Percentiles rank a stretch among this genome's conserved stretches.
Conservation (phyloP, 2,797 vertebrate genomes). For the Gallinago solitaria region DNA sequence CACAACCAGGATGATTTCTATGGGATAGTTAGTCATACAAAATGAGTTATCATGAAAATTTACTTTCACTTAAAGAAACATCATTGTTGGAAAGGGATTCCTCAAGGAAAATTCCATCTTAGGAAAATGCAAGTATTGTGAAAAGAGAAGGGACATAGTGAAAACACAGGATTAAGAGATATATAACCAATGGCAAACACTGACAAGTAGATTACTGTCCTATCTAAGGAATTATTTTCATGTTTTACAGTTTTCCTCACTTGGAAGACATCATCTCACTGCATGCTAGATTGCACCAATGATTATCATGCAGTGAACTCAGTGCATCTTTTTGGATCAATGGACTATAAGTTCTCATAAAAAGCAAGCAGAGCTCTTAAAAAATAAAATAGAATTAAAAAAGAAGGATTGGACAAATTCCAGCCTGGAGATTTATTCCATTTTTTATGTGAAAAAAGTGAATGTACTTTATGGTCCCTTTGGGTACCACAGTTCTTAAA, state of each 20-base stretch:
- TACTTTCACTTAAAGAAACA: background rate
- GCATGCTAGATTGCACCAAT: background rate
- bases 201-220: background rate
- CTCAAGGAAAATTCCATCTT: background rate
- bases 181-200: background rate
- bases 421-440: constrained; percentile 3
- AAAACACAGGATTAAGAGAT: background rate
- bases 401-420: background rate
- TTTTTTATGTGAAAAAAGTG: background rate
- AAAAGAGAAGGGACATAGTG: background rate
- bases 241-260: background rate
- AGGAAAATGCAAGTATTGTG: background rate
- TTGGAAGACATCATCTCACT: background rate
- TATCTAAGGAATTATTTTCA: background rate
- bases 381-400: background rate
- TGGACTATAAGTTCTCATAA: background rate
- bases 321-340: background rate
- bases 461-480: constrained; percentile 27
- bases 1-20: background rate
- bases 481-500: constrained; percentile 25
- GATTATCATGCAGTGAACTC: background rate
- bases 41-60: background rate
- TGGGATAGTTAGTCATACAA: background rate
- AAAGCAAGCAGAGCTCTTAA: background rate
- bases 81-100: background rate